phyloP scores from a whole-genome alignment of 1,140 invertebrate genomes.

The Drosophila albomicans region DNA sequence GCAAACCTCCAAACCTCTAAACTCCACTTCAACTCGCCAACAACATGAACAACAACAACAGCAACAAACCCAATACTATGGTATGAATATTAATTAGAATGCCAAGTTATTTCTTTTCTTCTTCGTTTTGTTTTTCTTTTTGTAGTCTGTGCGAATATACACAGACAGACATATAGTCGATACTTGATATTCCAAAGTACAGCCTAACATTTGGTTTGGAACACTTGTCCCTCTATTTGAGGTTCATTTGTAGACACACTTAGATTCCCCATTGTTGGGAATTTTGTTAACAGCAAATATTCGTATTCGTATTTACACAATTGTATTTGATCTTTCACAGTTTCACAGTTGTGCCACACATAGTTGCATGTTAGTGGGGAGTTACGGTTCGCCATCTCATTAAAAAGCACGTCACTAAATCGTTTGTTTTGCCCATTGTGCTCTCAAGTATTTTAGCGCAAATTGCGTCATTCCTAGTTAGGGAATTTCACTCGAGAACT shows the following conservation, averaged over 20 bases:
- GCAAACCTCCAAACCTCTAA: slow-evolving; percentile 45
- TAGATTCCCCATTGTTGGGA: slow-evolving; percentile 22
- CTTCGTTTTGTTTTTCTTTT: neutral
- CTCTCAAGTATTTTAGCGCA: slow-evolving; percentile 17
- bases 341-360: slow-evolving; percentile 20
- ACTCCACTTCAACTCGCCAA: slow-evolving; percentile 2
- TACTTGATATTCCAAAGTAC: neutral
- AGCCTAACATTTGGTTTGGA: neutral
- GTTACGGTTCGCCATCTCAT: slow-evolving; percentile 10
- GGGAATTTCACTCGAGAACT: neutral
- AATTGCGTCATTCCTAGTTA: slow-evolving; percentile 47
- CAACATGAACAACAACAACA: slow-evolving; percentile 6
- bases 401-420: slow-evolving; percentile 23
- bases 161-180: neutral
- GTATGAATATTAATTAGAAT: slow-evolving; percentile 69
- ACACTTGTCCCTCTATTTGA: slow-evolving; percentile 37
- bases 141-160: slow-evolving; percentile 39
- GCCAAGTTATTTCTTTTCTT: slow-evolving; percentile 29
- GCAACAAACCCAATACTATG: slow-evolving; percentile 3
- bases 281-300: slow-evolving; percentile 7
- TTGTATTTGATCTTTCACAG: slow-evolving; percentile 36
- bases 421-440: slow-evolving; percentile 32
- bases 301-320: slow-evolving; percentile 39
- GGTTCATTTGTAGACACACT: slow-evolving; percentile 17
- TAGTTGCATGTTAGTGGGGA: slow-evolving; percentile 8